Percentiles rank a stretch among this genome's conserved stretches.
These are phyloP conservation scores for Rhinolophus ferrumequinum DNA, from an alignment of 2,113 vertebrate genomes.

Conservation along the genomic window DNA sequence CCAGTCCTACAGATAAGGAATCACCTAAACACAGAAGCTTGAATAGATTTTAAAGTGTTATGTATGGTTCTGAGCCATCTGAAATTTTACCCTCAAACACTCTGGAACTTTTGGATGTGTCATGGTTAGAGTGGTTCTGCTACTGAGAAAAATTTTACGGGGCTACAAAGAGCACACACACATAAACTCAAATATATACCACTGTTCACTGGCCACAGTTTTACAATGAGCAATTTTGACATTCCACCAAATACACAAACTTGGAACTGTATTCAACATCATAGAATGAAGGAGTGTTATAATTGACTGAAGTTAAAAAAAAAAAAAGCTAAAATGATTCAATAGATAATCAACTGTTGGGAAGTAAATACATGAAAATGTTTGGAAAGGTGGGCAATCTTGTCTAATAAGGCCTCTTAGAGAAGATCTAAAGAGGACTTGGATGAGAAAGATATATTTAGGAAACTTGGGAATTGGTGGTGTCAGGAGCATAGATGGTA, in stretches of 20 bases:
- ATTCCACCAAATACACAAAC: conserved; percentile 27
- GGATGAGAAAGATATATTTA: not conserved
- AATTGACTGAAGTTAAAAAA: not conserved
- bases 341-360: not conserved
- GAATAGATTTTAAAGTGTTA: not conserved
- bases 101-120: not conserved
- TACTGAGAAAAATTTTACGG: not conserved
- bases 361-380: conserved; percentile 36
- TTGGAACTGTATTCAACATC: conserved; percentile 5
- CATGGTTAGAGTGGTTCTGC: not conserved
- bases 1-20: not conserved
- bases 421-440: not conserved
- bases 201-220: not conserved
- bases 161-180: not conserved
- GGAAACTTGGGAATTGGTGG: not conserved
- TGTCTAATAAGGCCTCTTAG: not conserved
- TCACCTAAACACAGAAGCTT: not conserved
- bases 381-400: conserved; percentile 20
- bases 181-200: not conserved
- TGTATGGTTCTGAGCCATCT: not conserved
- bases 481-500: not conserved
- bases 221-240: not conserved
- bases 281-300: not conserved
- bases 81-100: not conserved
- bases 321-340: not conserved